Evolutionary conservation across 2,113 vertebrate genomes (phyloP).

Genomic region (Melanerpes aurifrons): DNA sequence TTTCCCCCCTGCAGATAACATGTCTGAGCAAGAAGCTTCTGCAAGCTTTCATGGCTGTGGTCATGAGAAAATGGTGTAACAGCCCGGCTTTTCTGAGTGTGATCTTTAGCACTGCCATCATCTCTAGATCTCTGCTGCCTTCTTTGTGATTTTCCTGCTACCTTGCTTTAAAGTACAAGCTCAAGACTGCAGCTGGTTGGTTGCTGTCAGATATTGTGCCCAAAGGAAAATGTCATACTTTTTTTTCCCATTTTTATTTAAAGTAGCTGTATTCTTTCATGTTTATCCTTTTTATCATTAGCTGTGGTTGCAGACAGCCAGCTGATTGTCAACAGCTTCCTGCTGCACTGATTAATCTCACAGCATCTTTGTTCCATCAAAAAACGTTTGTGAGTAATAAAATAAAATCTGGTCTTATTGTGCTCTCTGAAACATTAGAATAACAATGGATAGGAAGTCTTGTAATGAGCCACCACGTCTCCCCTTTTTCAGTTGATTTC

Average conservation of each 20-base stretch:
- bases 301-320: background rate
- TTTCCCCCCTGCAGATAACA: background rate
- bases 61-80: background rate
- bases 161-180: conserved; percentile 17
- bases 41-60: background rate
- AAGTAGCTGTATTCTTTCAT: conserved; percentile 12
- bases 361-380: conserved; percentile 6
- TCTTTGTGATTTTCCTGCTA: background rate
- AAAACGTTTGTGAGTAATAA: background rate
- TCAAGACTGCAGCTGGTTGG: background rate
- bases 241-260: background rate
- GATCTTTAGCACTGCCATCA: background rate
- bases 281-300: background rate
- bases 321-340: background rate
- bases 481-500: background rate
- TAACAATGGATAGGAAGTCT: background rate
- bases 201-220: background rate
- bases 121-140: background rate
- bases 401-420: background rate
- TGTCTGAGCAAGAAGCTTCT: background rate
- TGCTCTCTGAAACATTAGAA: background rate
- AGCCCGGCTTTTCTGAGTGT: background rate
- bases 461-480: background rate
- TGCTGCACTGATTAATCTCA: conserved; percentile 16
- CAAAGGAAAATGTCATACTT: background rate